Percentiles rank a stretch among this genome's conserved stretches.
Conservation (phyloP, 2,113 vertebrate species). For the Oriolus oriolus region DNA sequence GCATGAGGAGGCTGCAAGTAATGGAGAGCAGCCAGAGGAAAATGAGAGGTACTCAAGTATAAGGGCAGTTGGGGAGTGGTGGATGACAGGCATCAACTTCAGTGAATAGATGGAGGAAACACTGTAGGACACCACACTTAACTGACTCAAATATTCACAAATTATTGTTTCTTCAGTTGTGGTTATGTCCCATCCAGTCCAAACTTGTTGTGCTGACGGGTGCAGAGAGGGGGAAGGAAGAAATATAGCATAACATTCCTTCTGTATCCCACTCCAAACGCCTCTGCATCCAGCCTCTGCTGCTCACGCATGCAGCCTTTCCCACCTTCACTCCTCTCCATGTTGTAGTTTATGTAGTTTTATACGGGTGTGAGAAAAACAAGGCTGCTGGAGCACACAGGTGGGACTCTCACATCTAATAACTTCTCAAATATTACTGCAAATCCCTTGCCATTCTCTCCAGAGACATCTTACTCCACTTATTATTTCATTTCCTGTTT, state of each 20-base stretch:
- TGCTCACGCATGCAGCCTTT: neutral
- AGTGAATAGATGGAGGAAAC: neutral
- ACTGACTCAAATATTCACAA: neutral
- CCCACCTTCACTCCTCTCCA: neutral
- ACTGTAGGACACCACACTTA: neutral
- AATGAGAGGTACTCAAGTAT: neutral
- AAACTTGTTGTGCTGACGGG: rapidly evolving
- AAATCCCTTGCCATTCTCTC: neutral
- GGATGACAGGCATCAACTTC: neutral
- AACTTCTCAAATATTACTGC: conserved; percentile 12
- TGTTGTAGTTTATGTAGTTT: neutral
- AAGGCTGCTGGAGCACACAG: neutral
- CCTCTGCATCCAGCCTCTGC: neutral
- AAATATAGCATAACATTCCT: neutral
- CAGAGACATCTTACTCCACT: conserved; percentile 3
- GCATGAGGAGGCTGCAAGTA: neutral
- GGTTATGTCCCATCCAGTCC: neutral
- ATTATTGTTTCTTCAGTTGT: neutral
- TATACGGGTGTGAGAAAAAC: neutral
- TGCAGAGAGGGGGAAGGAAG: neutral
- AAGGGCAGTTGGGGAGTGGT: neutral
- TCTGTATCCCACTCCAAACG: neutral
- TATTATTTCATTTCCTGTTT: conserved; percentile 46
- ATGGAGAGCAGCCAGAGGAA: neutral
- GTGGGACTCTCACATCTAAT: conserved; percentile 33